These are phyloP conservation scores for Taphrorychus bicolor DNA, from an alignment of 2,888 invertebrate species.

Conservation along the genomic window DNA sequence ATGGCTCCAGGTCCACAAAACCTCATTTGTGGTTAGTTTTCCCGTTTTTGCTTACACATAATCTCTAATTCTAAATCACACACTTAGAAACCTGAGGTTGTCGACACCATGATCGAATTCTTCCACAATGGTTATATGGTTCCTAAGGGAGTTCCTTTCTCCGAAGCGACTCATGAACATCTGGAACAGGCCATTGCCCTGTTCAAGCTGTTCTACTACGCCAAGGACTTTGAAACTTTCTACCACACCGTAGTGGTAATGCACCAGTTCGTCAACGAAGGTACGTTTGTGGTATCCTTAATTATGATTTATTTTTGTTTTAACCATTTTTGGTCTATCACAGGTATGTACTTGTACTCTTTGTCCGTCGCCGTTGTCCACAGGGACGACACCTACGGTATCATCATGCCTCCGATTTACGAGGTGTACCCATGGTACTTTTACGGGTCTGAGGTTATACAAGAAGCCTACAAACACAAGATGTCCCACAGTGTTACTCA, in stretches of 20 bases:
- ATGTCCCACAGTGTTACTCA: background rate
- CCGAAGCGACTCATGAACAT: constrained; percentile 67
- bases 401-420: constrained; percentile 73
- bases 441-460: constrained; percentile 72
- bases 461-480: constrained; percentile 65
- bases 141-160: constrained; percentile 69
- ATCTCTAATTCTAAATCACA: background rate
- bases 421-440: constrained; percentile 78
- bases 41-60: background rate
- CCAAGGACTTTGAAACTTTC: constrained; percentile 76
- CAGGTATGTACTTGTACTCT: constrained; percentile 71
- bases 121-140: constrained; percentile 63
- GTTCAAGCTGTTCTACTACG: constrained; percentile 72
- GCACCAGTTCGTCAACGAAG: constrained; percentile 27
- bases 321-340: background rate
- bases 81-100: constrained; percentile 64
- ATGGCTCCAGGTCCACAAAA: constrained; percentile 59
- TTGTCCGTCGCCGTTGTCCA: constrained; percentile 69
- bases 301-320: background rate
- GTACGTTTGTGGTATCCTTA: constrained; percentile 7
- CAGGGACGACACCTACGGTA: constrained; percentile 68
- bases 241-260: constrained; percentile 61
- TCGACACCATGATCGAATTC: constrained; percentile 65
- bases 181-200: constrained; percentile 69
- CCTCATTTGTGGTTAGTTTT: constrained; percentile 19